These are phyloP conservation scores for Thereva unica DNA, from an alignment of 2,888 invertebrate genomes.

Conservation along the genomic window DNA sequence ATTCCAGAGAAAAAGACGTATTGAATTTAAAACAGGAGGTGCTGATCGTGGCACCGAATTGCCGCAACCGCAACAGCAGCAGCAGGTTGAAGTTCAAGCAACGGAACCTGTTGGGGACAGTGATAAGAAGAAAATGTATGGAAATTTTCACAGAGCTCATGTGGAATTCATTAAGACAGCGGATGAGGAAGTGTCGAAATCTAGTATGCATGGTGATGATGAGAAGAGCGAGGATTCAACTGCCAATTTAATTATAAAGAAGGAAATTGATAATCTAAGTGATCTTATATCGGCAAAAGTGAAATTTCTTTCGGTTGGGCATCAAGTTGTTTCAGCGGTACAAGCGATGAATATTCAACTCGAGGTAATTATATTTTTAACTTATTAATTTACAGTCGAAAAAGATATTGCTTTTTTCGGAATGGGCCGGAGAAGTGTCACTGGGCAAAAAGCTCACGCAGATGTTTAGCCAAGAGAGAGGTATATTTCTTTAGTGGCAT, in stretches of 20 bases:
- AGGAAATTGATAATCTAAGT: slow-evolving; percentile 56
- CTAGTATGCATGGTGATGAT: slow-evolving; percentile 22
- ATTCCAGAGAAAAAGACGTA: slow-evolving; percentile 62
- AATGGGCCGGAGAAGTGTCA: too few relatives aligned
- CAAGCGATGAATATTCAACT: slow-evolving; percentile 66
- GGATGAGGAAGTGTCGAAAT: slow-evolving; percentile 30
- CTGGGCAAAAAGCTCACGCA: too few relatives aligned
- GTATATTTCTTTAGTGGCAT: too few relatives aligned
- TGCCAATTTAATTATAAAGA: slow-evolving; percentile 35
- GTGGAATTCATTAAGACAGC: slow-evolving; percentile 44
- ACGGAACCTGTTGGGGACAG: neutral
- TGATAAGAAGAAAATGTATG: slow-evolving; percentile 25
- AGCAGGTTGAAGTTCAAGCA: neutral
- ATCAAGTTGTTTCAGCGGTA: slow-evolving; percentile 62
- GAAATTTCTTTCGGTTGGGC: slow-evolving; percentile 63
- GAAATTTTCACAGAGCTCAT: slow-evolving; percentile 48
- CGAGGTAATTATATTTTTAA: slow-evolving; percentile 58
- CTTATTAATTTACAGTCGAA: neutral
- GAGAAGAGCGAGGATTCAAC: slow-evolving; percentile 42
- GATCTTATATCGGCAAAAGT: slow-evolving; percentile 63
- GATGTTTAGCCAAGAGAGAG: too few relatives aligned
- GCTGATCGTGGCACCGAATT: slow-evolving; percentile 24
- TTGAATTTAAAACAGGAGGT: slow-evolving; percentile 55
- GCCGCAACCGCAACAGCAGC: neutral
- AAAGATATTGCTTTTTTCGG: neutral